phyloP scores from a whole-genome alignment of 2,797 vertebrate genomes.

The Lacerta agilis region DNA sequence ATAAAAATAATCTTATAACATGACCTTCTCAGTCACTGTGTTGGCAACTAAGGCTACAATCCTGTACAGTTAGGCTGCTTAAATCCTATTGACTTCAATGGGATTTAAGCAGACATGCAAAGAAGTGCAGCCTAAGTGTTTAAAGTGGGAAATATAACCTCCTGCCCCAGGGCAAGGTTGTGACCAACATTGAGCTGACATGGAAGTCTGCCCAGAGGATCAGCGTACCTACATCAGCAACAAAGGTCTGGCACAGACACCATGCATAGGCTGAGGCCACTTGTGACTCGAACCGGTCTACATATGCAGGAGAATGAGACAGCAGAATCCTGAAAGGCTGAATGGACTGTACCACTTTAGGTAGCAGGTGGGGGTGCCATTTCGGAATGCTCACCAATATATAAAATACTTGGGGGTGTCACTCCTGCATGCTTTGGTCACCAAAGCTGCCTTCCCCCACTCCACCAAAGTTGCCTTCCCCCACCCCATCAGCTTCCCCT shows the following conservation, averaged over 20 bases:
- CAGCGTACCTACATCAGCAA: neutral
- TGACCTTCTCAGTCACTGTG: neutral
- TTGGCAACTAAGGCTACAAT: neutral
- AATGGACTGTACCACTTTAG: neutral
- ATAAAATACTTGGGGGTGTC: no score
- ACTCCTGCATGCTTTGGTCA: no score
- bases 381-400: neutral
- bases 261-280: neutral
- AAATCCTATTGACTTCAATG: conserved; percentile 4
- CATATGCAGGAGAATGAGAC: neutral
- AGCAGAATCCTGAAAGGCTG: neutral
- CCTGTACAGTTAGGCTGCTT: neutral
- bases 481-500: no score
- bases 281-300: neutral
- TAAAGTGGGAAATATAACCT: neutral
- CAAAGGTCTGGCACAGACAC: neutral
- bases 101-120: conserved; percentile 6
- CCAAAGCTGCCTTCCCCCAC: no score
- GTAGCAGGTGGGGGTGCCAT: neutral
- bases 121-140: conserved; percentile 1
- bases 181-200: neutral
- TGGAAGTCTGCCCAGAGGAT: neutral
- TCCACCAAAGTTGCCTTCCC: no score
- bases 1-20: conserved; percentile 18
- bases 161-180: neutral